These are phyloP conservation scores for Hemaris fuciformis DNA, from an alignment of 2,888 invertebrate species.

Conservation along the genomic window DNA sequence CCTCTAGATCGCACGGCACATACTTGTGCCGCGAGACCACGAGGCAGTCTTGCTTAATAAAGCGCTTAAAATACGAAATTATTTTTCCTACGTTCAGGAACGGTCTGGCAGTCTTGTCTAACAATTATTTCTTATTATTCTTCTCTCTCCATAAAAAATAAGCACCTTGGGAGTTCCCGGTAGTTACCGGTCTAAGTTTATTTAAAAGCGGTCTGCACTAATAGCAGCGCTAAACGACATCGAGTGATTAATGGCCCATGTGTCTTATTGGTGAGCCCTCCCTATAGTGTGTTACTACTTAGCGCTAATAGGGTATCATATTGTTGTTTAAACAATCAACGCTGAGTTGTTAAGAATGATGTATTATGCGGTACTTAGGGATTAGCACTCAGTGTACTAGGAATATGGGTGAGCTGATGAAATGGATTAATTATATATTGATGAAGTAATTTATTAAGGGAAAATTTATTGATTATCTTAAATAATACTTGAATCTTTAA, in stretches of 20 bases:
- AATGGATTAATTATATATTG: too few species aligned
- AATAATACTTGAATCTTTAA: too few species aligned
- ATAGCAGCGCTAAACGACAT: constrained; percentile 51
- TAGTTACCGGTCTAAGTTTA: constrained; percentile 27
- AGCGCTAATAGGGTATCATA: constrained; percentile 4
- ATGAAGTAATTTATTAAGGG: too few species aligned
- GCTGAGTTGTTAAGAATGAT: not conserved
- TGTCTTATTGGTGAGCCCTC: constrained; percentile 20
- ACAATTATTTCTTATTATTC: too few species aligned
- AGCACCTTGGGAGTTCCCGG: not conserved
- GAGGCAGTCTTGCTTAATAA: too few species aligned
- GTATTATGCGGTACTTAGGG: not conserved
- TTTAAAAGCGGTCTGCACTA: constrained; percentile 59
- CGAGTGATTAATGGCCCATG: constrained; percentile 48
- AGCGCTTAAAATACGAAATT: too few species aligned
- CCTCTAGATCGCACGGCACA: too few species aligned
- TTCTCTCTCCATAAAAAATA: not conserved
- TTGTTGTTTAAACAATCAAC: constrained; percentile 3
- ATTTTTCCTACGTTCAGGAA: too few species aligned
- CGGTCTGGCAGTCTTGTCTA: too few species aligned
- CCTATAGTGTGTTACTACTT: not conserved
- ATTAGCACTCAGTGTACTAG: not conserved
- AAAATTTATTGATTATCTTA: too few species aligned
- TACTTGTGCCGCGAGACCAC: too few species aligned
- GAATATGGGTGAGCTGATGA: not conserved